Evolutionary conservation across 2,113 vertebrate genomes (phyloP), one percentile per base, ranked within the genome.

Genomic region (Athene cunicularia): DNA sequence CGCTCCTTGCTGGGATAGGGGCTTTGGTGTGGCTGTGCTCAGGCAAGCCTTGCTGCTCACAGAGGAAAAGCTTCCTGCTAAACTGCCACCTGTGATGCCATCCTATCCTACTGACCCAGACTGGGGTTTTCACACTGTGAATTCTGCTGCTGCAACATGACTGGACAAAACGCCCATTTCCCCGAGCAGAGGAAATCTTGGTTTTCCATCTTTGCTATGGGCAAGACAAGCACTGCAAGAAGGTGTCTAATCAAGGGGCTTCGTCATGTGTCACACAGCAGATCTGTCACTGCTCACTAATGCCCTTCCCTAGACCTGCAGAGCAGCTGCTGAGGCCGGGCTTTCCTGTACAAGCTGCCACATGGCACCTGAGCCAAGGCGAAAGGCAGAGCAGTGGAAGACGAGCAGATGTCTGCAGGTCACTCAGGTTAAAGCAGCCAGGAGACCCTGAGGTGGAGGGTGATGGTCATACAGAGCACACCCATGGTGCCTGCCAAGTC

Each of bases 311-410:
- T 17, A 49, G 47, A 16, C 12, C 6, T n/a, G 21, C n/a, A 5
- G 39, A 47, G 45, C 2, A 3, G n/a, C n/a, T 8, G 0, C 49
- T 2, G 8, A n/a, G 41, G 35, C 49, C 6, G 17, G 14, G 6
- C 39, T 28, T 39, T 84, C 68, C 68, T 20, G 20, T 20, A 37
- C 17, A 13, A 77, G 21, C 17, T 4, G 1, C 66, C 37, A 32
- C 45, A 15, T 1, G 1, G 5, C 24, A 24, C 21, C 33, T 4
- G 49, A 43, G 50, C n/a, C 35, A 68, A 53, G 30, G 50, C 0
- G 0, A 75, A 16, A 41, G 27, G 17, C 1, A 0, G 68, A 67
- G 59, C 62, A 33, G 26, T 12, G 5, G n/a, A 12, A 80, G 56
- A 28, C 75, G 27, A 58, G 37, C 28, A 71, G 64, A 88, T 21